Percentiles rank a stretch among this genome's conserved stretches.
Conservation (phyloP, 2,113 vertebrate species). For the Mionectes macconnelli region DNA sequence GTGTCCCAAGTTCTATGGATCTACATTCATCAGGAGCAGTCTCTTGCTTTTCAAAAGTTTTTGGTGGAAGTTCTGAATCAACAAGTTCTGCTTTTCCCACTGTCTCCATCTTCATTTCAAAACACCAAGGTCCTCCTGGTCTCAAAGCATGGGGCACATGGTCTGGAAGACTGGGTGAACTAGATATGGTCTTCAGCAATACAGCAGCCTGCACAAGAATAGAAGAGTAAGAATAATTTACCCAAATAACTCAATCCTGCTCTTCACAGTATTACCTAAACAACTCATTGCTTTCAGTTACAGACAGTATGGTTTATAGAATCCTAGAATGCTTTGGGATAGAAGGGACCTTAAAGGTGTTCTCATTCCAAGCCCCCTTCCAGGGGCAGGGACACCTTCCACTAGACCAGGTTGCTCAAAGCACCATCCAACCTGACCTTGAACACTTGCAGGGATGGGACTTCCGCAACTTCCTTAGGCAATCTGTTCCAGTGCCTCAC, state of each 20-base stretch:
- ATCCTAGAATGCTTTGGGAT: background rate
- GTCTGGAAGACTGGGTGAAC: slow-evolving; percentile 30
- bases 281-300: background rate
- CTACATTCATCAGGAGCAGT: slow-evolving; percentile 75
- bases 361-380: background rate
- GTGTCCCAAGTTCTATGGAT: slow-evolving; percentile 80
- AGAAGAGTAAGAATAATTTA: slow-evolving; percentile 36
- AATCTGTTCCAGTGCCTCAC: background rate
- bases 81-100: slow-evolving; percentile 85
- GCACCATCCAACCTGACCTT: background rate
- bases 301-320: background rate
- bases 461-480: background rate
- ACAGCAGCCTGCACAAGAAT: slow-evolving; percentile 67
- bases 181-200: slow-evolving; percentile 50
- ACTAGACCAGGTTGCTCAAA: background rate
- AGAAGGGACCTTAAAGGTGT: background rate
- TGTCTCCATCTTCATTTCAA: slow-evolving; percentile 96
- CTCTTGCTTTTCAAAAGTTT: slow-evolving; percentile 79
- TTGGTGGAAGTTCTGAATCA: slow-evolving; percentile 81
- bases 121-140: slow-evolving; percentile 69
- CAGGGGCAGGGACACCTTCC: background rate
- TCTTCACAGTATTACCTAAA: background rate
- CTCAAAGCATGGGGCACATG: slow-evolving; percentile 78
- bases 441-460: background rate
- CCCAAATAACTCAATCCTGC: background rate